These are phyloP conservation scores for Chiloscyllium punctatum DNA, from an alignment of 2,797 vertebrate genomes.

Conservation along the genomic window DNA sequence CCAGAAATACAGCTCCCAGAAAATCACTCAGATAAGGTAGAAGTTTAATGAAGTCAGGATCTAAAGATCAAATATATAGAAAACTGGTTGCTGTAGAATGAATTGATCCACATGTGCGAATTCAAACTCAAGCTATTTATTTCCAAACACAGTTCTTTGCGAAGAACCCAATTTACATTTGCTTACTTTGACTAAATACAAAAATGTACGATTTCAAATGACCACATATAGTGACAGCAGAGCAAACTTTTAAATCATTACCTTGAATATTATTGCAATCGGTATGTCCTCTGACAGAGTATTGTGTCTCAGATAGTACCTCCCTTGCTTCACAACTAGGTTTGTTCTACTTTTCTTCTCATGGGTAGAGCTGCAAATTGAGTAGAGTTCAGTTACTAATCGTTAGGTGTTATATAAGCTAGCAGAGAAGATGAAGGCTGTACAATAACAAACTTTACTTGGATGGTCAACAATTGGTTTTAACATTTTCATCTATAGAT, in stretches of 20 bases:
- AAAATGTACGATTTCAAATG: background rate
- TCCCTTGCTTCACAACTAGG: slow-evolving; percentile 87
- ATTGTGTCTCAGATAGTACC: slow-evolving; percentile 93
- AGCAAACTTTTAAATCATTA: slow-evolving; percentile 43
- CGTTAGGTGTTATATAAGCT: background rate
- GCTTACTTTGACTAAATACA: background rate
- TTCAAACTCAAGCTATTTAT: background rate
- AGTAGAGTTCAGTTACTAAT: background rate
- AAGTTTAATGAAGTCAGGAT: background rate
- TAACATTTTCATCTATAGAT: background rate
- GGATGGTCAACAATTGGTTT: background rate
- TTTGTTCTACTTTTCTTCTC: slow-evolving; percentile 99
- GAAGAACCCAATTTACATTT: background rate
- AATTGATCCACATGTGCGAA: background rate
- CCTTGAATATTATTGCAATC: slow-evolving; percentile 97
- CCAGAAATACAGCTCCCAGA: background rate
- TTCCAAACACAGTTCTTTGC: background rate
- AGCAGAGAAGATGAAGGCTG: background rate
- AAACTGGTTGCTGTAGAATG: background rate
- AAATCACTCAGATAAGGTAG: background rate
- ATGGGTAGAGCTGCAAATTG: slow-evolving; percentile 78
- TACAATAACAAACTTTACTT: background rate
- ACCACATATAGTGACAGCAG: background rate
- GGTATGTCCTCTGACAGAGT: slow-evolving; percentile 95
- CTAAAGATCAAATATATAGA: background rate